A percentile compares a stretch with the other conserved stretches of the same genome.
phyloP scores from a whole-genome alignment of 2,797 vertebrate genomes.

The Poecilia wingei region DNA sequence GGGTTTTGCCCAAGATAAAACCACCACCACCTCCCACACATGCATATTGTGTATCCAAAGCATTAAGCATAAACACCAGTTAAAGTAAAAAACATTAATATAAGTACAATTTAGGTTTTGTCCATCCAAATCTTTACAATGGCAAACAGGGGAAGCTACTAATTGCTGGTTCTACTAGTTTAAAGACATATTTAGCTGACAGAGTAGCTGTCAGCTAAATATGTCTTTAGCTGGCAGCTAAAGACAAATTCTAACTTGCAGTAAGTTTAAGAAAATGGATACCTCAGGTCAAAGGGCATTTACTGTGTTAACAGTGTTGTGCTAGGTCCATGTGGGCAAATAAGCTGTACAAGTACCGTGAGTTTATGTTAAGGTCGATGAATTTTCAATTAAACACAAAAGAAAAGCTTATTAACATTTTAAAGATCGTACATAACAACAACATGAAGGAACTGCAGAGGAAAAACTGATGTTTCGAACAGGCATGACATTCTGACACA shows the following conservation, averaged over 20 bases:
- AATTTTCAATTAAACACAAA: neutral
- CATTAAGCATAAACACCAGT: neutral
- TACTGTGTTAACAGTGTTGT: constrained; percentile 51
- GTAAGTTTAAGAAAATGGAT: constrained; percentile 73
- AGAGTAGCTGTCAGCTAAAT: neutral
- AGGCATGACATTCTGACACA: constrained; percentile 70
- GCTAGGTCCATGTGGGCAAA: constrained; percentile 47
- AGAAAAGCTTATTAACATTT: fast-evolving
- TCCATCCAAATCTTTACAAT: neutral
- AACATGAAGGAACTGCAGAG: too few relatives aligned
- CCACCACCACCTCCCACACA: constrained; percentile 36
- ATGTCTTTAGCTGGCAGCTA: neutral
- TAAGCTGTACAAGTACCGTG: constrained; percentile 14
- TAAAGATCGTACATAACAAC: fast-evolving
- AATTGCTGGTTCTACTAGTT: neutral
- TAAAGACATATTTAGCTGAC: neutral
- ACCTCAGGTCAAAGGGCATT: constrained; percentile 76
- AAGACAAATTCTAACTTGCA: constrained; percentile 15
- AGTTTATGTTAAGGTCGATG: neutral
- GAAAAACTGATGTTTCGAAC: neutral
- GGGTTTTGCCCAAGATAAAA: constrained; percentile 62
- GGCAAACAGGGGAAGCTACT: neutral
- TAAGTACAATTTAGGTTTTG: neutral
- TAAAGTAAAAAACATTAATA: neutral
- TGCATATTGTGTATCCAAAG: constrained; percentile 5